These are phyloP conservation scores for Atherinosoma microstoma DNA, from an alignment of 2,797 vertebrate species.

Conservation along the genomic window DNA sequence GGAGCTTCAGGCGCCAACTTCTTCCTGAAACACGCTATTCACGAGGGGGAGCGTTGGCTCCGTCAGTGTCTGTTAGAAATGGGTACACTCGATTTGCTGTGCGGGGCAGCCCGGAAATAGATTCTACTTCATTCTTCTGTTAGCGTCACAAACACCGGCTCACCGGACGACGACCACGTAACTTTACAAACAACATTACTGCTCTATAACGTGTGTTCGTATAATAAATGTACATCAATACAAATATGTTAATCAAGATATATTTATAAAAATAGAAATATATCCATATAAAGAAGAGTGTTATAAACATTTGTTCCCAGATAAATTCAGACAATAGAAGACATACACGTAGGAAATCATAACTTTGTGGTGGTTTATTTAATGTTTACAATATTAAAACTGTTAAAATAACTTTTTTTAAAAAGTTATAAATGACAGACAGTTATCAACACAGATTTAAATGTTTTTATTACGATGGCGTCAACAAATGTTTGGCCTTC, in stretches of 20 bases:
- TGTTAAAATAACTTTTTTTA: not conserved
- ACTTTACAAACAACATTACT: not conserved
- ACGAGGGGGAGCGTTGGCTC: constrained; percentile 29
- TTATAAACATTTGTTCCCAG: not conserved
- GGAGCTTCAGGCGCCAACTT: constrained; percentile 80
- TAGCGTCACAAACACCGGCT: constrained; percentile 15
- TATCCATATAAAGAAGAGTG: not conserved
- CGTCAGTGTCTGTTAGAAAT: not conserved
- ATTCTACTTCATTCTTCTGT: fast-evolving
- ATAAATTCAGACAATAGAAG: not conserved
- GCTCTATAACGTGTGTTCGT: not conserved
- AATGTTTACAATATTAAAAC: not conserved
- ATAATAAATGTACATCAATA: not conserved
- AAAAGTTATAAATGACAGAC: not conserved
- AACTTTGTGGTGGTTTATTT: not conserved
- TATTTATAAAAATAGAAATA: not conserved
- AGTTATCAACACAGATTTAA: not conserved
- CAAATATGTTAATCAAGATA: not conserved
- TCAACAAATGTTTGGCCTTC: not conserved
- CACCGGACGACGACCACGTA: not conserved
- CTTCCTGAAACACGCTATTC: constrained; percentile 79
- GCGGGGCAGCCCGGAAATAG: constrained; percentile 26
- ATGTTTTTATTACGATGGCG: not conserved
- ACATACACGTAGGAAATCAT: too few relatives aligned
- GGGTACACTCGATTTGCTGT: constrained; percentile 45